Percentiles rank a stretch among this genome's conserved stretches.
These are phyloP conservation scores for Borostomias antarcticus DNA, from an alignment of 2,797 vertebrate genomes.

Conservation along the genomic window DNA sequence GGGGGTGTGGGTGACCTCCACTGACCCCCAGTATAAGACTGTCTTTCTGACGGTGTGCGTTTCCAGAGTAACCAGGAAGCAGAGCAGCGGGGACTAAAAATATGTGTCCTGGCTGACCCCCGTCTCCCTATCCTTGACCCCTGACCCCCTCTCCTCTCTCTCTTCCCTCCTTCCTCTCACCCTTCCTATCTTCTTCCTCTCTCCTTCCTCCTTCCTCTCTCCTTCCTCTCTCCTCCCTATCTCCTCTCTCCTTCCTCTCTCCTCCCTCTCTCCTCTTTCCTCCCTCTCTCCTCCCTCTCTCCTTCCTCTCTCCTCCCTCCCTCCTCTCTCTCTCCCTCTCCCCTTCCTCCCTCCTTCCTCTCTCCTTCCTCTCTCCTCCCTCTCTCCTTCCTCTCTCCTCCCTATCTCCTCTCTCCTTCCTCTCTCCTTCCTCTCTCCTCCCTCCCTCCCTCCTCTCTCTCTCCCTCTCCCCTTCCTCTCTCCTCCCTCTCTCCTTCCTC, in stretches of 20 bases:
- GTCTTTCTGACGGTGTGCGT: background rate
- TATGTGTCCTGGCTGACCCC: background rate
- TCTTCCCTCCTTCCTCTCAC: too few species aligned
- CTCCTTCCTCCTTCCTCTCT: background rate
- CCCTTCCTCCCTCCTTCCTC: background rate
- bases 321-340: background rate
- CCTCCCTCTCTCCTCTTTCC: background rate
- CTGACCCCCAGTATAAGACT: background rate
- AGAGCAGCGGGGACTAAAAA: constrained; percentile 15
- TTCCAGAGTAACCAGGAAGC: background rate
- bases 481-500: background rate
- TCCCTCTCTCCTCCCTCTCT: background rate
- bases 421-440: background rate
- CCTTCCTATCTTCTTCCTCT: too few species aligned
- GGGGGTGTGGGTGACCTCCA: background rate
- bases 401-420: background rate
- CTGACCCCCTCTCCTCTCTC: too few species aligned
- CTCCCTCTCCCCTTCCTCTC: background rate
- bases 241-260: background rate
- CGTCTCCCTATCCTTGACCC: background rate
- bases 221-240: background rate
- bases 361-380: background rate
- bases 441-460: background rate
- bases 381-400: too few species aligned
- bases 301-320: background rate